These are phyloP conservation scores for Aporophyla nigra DNA, from an alignment of 2,888 invertebrate species.

Conservation along the genomic window DNA sequence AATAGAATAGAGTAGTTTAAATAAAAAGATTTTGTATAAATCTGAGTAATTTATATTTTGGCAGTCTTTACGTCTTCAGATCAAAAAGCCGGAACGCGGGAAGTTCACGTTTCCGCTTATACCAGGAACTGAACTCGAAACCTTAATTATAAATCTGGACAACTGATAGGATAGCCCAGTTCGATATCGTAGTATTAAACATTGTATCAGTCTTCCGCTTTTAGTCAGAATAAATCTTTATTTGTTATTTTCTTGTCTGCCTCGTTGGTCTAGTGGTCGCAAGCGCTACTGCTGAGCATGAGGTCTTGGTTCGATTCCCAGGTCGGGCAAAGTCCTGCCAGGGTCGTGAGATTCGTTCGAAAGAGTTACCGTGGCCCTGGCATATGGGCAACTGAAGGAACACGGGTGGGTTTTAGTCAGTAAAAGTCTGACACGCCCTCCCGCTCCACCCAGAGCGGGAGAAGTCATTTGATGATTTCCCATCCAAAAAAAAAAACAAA, in stretches of 20 bases:
- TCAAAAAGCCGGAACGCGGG: conserved; percentile 30
- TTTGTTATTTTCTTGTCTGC: background rate
- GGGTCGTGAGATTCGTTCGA: no score
- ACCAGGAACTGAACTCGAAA: conserved; percentile 62
- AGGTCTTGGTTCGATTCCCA: no score
- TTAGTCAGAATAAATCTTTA: conserved; percentile 38
- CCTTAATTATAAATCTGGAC: conserved; percentile 49
- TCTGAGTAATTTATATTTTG: conserved; percentile 18
- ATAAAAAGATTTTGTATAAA: background rate
- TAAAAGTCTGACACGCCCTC: no score
- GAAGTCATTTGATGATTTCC: no score
- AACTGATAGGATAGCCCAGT: conserved; percentile 47
- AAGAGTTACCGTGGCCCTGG: no score
- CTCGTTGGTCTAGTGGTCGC: no score
- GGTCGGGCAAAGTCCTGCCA: no score
- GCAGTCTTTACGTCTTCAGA: conserved; percentile 36
- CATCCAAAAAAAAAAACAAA: no score
- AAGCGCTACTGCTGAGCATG: no score
- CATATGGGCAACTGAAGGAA: no score
- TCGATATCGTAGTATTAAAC: conserved; percentile 40
- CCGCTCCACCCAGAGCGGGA: no score
- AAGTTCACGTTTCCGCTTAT: conserved; percentile 54
- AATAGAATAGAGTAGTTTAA: background rate
- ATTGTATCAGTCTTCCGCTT: conserved; percentile 44
- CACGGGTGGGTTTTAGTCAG: no score